Evolutionary conservation across 2,797 vertebrate species (phyloP).

Genomic region (Aeoliscus strigatus): DNA sequence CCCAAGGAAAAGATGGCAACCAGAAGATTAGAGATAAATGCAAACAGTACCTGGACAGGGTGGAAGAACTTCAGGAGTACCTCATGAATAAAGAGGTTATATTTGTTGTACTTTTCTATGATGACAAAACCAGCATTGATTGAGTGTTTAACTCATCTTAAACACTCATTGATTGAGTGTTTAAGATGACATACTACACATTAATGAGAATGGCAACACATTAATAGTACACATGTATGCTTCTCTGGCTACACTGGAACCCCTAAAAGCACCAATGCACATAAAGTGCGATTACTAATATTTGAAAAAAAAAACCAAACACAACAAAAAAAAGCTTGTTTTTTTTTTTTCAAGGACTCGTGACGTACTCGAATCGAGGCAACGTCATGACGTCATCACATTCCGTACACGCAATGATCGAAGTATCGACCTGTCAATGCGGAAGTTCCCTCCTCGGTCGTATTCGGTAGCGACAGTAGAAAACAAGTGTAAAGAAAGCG

Average conservation of each 20-base stretch:
- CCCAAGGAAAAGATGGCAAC: constrained; percentile 82
- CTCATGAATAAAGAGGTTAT: constrained; percentile 73
- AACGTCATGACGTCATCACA: constrained; percentile 63
- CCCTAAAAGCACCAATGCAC: too few relatives aligned
- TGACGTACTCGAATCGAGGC: background rate
- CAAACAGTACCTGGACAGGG: constrained; percentile 78
- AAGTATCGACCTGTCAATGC: constrained; percentile 72
- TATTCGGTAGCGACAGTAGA: constrained; percentile 55
- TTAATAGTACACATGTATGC: too few relatives aligned
- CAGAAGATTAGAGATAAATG: constrained; percentile 80
- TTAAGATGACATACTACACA: too few relatives aligned
- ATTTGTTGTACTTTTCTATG: background rate
- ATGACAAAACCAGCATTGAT: background rate
- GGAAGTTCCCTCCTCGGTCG: constrained; percentile 69
- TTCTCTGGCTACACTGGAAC: too few relatives aligned
- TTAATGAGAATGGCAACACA: too few relatives aligned
- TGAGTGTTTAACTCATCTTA: too few relatives aligned
- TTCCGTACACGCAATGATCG: constrained; percentile 59
- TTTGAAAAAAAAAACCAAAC: background rate
- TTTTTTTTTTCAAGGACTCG: too few relatives aligned
- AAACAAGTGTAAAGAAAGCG: constrained; percentile 42
- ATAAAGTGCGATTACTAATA: too few relatives aligned
- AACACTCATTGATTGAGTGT: too few relatives aligned
- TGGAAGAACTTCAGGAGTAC: constrained; percentile 71
- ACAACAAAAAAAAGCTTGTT: background rate